A percentile compares a stretch with the other conserved stretches of the same genome.
Evolutionary conservation across 2,113 vertebrate genomes (phyloP).

Genomic region (Pyxicephalus adspersus): DNA sequence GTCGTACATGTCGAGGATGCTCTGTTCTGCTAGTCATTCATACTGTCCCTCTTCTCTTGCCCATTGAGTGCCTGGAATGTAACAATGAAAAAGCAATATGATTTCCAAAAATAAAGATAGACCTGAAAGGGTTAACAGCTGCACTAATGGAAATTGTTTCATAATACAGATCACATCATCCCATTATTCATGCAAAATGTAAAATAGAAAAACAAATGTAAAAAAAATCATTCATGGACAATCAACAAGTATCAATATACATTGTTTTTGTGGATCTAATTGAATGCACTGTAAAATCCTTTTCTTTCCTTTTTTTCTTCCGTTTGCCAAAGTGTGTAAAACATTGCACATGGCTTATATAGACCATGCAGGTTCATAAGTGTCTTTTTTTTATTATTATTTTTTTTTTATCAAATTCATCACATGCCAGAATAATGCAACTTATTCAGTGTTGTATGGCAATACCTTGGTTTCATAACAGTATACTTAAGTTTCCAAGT

Average conservation of each 20-base stretch:
- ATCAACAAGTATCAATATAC: constrained; percentile 62
- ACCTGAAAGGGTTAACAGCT: constrained; percentile 68
- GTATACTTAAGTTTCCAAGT: constrained; percentile 81
- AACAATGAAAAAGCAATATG: constrained; percentile 72
- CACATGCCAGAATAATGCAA: constrained; percentile 75
- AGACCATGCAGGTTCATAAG: constrained; percentile 68
- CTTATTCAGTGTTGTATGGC: constrained; percentile 73
- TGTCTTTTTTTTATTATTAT: constrained; percentile 55
- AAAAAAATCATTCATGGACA: constrained; percentile 63
- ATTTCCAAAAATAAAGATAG: constrained; percentile 65
- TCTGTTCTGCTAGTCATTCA: constrained; percentile 50
- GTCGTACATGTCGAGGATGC: constrained; percentile 31
- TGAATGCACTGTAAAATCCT: constrained; percentile 78
- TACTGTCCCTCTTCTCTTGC: constrained; percentile 9
- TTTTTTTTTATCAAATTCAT: constrained; percentile 52
- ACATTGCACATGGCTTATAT: constrained; percentile 67
- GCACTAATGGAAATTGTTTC: constrained; percentile 62
- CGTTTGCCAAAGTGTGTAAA: constrained; percentile 75
- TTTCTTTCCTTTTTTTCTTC: constrained; percentile 54
- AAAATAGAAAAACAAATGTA: constrained; percentile 4
- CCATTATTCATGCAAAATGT: constrained; percentile 49
- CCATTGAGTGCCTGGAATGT: constrained; percentile 73
- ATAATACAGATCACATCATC: neutral
- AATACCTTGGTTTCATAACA: constrained; percentile 64
- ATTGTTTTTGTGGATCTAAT: constrained; percentile 65